Evolutionary conservation across 2,888 invertebrate species (phyloP).

Genomic region (Noctuana brunneofusca): DNA sequence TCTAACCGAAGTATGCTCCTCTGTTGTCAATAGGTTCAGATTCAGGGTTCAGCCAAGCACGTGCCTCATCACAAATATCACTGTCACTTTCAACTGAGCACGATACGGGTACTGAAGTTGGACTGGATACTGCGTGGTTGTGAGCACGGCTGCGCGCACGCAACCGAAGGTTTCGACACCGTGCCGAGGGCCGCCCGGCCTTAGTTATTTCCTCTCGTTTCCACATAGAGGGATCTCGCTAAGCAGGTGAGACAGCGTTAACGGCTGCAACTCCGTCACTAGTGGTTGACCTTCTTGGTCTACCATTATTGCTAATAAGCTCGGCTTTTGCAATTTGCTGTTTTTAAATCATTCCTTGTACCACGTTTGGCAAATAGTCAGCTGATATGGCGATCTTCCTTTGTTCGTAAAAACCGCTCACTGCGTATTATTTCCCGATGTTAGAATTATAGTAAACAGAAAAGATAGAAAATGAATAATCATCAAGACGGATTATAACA

Average conservation of each 20-base stretch:
- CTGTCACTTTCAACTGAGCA: slow-evolving; percentile 70
- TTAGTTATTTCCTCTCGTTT: slow-evolving; percentile 56
- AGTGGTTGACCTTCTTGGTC: slow-evolving; percentile 73
- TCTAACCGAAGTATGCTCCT: slow-evolving; percentile 49
- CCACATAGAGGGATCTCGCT: slow-evolving; percentile 42
- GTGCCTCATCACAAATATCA: slow-evolving; percentile 58
- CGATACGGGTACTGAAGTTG: slow-evolving; percentile 54
- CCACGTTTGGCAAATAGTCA: slow-evolving; percentile 48
- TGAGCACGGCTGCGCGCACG: slow-evolving; percentile 58
- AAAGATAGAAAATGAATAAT: too few species aligned
- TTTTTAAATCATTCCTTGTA: slow-evolving; percentile 62
- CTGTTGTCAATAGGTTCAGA: slow-evolving; percentile 38
- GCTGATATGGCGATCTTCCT: slow-evolving; percentile 28
- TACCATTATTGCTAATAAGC: slow-evolving; percentile 76
- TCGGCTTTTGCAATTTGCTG: slow-evolving; percentile 68
- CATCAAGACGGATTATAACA: background rate
- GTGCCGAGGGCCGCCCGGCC: slow-evolving; percentile 55
- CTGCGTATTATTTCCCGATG: too few species aligned
- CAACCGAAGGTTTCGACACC: slow-evolving; percentile 73
- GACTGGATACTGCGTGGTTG: slow-evolving; percentile 55
- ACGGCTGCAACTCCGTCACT: slow-evolving; percentile 55
- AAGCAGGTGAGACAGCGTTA: slow-evolving; percentile 49
- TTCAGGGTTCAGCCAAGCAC: slow-evolving; percentile 51
- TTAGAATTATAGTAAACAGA: too few species aligned
- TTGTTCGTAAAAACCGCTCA: background rate